Percentiles rank a stretch among this genome's conserved stretches.
These are phyloP conservation scores for Gallinago paraguaiae DNA, from an alignment of 2,113 vertebrate species.

Conservation along the genomic window DNA sequence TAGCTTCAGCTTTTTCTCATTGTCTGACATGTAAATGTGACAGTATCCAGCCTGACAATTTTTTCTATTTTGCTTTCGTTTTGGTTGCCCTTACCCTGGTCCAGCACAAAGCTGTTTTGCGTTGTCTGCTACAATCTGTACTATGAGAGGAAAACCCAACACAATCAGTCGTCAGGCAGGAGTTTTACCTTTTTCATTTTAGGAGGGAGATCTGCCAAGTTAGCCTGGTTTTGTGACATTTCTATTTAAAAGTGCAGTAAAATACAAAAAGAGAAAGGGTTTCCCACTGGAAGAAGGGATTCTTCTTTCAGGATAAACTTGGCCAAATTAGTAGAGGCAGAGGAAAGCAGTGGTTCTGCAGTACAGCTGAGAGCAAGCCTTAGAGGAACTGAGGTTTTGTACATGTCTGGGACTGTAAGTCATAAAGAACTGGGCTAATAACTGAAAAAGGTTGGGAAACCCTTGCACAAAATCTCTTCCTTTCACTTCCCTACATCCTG, in stretches of 20 bases:
- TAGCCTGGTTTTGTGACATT: background rate
- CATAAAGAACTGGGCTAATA: background rate
- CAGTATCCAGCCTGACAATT: background rate
- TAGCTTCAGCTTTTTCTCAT: background rate
- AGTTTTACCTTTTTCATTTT: background rate
- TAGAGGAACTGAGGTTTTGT: background rate
- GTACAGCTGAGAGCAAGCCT: background rate
- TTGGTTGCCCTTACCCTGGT: background rate
- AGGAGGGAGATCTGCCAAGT: background rate
- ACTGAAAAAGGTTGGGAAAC: background rate
- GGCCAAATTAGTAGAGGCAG: background rate
- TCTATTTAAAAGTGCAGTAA: background rate
- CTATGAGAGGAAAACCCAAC: background rate
- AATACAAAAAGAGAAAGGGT: background rate
- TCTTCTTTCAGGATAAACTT: background rate
- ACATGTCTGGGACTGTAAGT: background rate
- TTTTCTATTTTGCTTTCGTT: background rate
- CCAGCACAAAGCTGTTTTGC: background rate
- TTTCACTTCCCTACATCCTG: background rate
- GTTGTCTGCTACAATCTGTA: background rate
- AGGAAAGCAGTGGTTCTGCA: background rate
- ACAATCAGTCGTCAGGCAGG: background rate
- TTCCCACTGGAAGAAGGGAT: background rate
- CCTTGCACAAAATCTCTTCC: background rate
- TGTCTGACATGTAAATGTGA: background rate